Evolutionary conservation across 2,113 vertebrate genomes (phyloP).

Genomic region (Istiophorus platypterus): DNA sequence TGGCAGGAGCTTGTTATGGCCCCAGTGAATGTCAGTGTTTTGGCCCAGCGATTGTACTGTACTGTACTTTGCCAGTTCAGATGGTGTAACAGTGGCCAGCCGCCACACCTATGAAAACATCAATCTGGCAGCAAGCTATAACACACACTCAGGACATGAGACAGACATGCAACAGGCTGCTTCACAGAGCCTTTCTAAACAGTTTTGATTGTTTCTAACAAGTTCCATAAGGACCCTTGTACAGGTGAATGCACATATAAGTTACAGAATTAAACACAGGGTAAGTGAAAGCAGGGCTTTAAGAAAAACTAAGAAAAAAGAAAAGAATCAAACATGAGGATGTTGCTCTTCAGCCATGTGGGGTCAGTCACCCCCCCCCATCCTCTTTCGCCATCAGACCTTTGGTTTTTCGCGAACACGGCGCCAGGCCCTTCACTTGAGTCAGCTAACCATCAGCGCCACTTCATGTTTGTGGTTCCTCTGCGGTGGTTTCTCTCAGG

Average conservation of each 20-base stretch:
- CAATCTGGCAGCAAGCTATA: constrained; percentile 15
- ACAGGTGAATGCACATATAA: background rate
- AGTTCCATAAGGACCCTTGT: constrained; percentile 46
- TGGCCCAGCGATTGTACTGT: background rate
- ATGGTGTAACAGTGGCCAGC: constrained; percentile 47
- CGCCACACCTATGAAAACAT: constrained; percentile 62
- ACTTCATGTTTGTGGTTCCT: constrained; percentile 54
- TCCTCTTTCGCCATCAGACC: constrained; percentile 10
- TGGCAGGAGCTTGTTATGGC: background rate
- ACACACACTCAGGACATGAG: constrained; percentile 40
- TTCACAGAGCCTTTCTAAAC: constrained; percentile 40
- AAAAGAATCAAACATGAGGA: constrained; percentile 1
- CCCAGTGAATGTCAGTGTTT: background rate
- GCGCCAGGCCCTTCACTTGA: constrained; percentile 19
- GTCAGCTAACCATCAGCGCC: constrained; percentile 47
- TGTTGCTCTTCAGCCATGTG: constrained; percentile 1
- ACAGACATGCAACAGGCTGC: constrained; percentile 11
- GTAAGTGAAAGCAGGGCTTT: background rate
- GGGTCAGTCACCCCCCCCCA: constrained; percentile 7
- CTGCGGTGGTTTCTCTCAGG: constrained; percentile 44
- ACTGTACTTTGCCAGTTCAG: constrained; percentile 40
- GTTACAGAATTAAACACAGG: background rate
- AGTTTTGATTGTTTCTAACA: constrained; percentile 55
- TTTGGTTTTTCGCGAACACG: constrained; percentile 38
- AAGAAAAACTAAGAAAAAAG: background rate